These are phyloP conservation scores for Opisthocomus hoazin DNA, from an alignment of 2,113 vertebrate species.

Conservation along the genomic window DNA sequence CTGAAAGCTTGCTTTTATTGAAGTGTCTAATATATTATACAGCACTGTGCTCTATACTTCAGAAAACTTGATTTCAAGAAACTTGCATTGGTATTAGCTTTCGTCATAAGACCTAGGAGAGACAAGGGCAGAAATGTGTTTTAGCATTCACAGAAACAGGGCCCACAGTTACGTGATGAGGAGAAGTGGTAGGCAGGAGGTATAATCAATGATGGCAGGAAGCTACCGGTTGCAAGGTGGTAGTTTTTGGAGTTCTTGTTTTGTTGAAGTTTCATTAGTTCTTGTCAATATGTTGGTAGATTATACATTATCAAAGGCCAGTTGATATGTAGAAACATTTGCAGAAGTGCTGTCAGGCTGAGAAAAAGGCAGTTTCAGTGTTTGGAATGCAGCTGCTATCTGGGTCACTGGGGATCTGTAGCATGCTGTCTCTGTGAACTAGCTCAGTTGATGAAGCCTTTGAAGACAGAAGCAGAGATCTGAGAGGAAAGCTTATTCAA, in stretches of 20 bases:
- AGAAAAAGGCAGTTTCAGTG: neutral
- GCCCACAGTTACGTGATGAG: accelerated
- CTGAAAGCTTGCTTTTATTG: neutral
- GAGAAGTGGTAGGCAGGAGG: neutral
- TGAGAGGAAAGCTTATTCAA: neutral
- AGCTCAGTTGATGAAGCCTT: neutral
- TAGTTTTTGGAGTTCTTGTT: neutral
- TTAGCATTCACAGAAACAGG: neutral
- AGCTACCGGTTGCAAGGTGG: neutral
- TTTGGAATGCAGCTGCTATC: neutral
- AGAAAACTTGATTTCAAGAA: neutral
- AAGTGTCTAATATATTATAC: neutral
- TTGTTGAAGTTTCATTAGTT: neutral
- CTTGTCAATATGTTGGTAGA: neutral
- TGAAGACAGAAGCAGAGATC: conserved; percentile 10
- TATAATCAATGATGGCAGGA: neutral
- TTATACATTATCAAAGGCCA: neutral
- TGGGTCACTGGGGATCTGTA: conserved; percentile 27
- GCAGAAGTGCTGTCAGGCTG: neutral
- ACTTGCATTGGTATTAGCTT: neutral
- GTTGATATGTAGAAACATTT: neutral
- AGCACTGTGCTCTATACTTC: neutral
- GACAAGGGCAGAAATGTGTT: neutral
- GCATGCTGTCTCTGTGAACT: neutral
- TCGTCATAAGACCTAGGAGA: neutral